These are phyloP conservation scores for Napeogenes inachia DNA, from an alignment of 2,888 invertebrate genomes.

Conservation along the genomic window DNA sequence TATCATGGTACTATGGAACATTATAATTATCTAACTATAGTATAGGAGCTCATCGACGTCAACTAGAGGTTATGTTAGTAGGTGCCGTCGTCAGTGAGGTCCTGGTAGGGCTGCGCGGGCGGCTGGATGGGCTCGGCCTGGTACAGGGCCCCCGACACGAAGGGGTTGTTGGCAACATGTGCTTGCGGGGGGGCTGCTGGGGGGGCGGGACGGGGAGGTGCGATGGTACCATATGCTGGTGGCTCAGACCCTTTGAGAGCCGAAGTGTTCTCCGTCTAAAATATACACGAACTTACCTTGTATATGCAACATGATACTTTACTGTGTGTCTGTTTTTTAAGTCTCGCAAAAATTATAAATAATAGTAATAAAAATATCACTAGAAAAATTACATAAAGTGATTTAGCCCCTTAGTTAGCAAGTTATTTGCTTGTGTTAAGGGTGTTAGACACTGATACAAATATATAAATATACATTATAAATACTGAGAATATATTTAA, in stretches of 20 bases:
- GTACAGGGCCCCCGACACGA: slow-evolving; percentile 78
- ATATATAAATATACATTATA: too few species aligned
- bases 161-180: slow-evolving; percentile 78
- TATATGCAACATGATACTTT: not conserved
- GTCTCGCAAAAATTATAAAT: too few species aligned
- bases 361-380: too few species aligned
- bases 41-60: slow-evolving; percentile 11
- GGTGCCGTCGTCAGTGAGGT: slow-evolving; percentile 60
- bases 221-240: slow-evolving; percentile 63
- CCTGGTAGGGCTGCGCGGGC: slow-evolving; percentile 75
- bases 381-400: too few species aligned
- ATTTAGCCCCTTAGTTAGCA: too few species aligned
- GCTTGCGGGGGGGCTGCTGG: slow-evolving; percentile 74
- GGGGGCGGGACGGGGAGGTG: slow-evolving; percentile 61
- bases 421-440: too few species aligned
- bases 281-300: slow-evolving; percentile 16
- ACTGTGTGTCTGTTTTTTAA: too few species aligned
- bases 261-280: slow-evolving; percentile 60
- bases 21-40: slow-evolving; percentile 24
- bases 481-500: too few species aligned
- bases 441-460: too few species aligned
- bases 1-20: slow-evolving; percentile 11
- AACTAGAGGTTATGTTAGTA: slow-evolving; percentile 41
- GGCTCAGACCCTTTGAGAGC: slow-evolving; percentile 59
- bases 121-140: slow-evolving; percentile 82